Evolutionary conservation across 2,888 invertebrate genomes (phyloP).

Genomic region (Conistra vaccinii): DNA sequence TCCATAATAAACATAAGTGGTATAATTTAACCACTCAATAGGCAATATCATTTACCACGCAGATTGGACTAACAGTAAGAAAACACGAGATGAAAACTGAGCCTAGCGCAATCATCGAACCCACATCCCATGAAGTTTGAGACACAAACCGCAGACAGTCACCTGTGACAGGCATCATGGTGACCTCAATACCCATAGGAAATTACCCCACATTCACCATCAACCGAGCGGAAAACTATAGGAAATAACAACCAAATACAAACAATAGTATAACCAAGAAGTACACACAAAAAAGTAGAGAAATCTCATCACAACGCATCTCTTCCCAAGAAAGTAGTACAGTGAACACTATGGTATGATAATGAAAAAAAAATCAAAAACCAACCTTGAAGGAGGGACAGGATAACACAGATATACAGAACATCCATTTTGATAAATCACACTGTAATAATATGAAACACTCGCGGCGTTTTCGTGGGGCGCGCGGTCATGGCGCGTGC

Average conservation of each 20-base stretch:
- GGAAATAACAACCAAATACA: conserved; percentile 65
- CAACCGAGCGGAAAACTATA: conserved; percentile 60
- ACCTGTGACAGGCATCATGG: conserved; percentile 64
- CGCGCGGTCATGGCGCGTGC: conserved; percentile 79
- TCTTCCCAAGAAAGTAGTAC: conserved; percentile 56
- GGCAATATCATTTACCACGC: conserved; percentile 28
- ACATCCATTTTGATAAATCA: conserved; percentile 83
- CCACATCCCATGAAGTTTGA: conserved; percentile 65
- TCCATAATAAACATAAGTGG: neutral
- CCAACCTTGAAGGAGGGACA: conserved; percentile 79
- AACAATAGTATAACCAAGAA: conserved; percentile 69
- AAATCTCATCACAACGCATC: conserved; percentile 48
- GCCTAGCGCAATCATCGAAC: conserved; percentile 61
- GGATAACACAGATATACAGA: conserved; percentile 75
- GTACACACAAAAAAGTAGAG: conserved; percentile 46
- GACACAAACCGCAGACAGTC: conserved; percentile 63
- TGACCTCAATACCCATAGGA: conserved; percentile 63
- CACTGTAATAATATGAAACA: conserved; percentile 77
- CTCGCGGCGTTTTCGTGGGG: conserved; percentile 79
- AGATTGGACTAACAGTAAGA: conserved; percentile 57
- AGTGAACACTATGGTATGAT: conserved; percentile 27
- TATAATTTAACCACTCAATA: neutral
- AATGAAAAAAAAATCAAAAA: conserved; percentile 19
- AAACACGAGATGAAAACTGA: conserved; percentile 61
- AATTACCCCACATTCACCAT: conserved; percentile 67